Evolutionary conservation across 2,113 vertebrate species (phyloP).

Genomic region (Castor canadensis): DNA sequence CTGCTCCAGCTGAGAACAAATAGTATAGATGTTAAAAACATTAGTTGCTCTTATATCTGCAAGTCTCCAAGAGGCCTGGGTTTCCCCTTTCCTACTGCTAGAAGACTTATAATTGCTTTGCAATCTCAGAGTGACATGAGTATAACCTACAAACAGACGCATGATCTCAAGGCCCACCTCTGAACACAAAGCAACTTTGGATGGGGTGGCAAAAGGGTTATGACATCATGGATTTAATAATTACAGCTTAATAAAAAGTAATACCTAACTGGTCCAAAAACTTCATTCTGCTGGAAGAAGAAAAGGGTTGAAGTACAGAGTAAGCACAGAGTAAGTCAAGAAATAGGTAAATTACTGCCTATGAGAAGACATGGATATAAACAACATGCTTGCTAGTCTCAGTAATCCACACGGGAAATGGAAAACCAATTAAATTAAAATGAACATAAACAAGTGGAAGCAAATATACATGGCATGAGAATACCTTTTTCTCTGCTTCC

Average conservation of each 20-base stretch:
- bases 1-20: slow-evolving; percentile 34
- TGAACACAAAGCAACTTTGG: slow-evolving; percentile 39
- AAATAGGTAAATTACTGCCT: slow-evolving; percentile 37
- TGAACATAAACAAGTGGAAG: slow-evolving; percentile 50
- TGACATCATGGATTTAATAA: slow-evolving; percentile 54
- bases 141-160: background rate
- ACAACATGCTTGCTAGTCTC: slow-evolving; percentile 42
- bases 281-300: slow-evolving; percentile 31
- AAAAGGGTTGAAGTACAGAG: slow-evolving; percentile 27
- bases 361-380: background rate
- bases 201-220: background rate
- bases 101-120: background rate
- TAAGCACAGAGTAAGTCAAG: slow-evolving; percentile 42
- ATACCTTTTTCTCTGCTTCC: slow-evolving; percentile 61
- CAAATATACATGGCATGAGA: background rate
- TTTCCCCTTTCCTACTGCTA: background rate
- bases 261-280: slow-evolving; percentile 33
- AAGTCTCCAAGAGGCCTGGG: background rate
- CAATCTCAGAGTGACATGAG: background rate
- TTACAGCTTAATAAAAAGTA: slow-evolving; percentile 46
- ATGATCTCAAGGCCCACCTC: background rate
- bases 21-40: background rate
- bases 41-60: slow-evolving; percentile 3
- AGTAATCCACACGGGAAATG: slow-evolving; percentile 44
- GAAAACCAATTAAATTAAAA: slow-evolving; percentile 55